Conservation (phyloP, 2,113 vertebrate genomes). For the Noturus placidus region DNA sequence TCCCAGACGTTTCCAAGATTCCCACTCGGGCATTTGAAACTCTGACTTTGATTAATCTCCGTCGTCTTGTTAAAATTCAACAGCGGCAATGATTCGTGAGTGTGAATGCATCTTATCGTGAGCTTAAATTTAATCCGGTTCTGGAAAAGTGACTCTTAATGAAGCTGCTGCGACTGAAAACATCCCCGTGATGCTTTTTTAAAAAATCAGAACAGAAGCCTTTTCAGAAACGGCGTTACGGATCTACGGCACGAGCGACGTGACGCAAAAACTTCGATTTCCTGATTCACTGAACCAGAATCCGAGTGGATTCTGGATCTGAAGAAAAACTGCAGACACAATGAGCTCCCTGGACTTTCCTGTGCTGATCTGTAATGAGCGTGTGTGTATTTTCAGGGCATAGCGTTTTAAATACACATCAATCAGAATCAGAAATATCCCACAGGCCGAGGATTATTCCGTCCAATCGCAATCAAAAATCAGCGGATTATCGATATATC, state of each 20-base stretch:
- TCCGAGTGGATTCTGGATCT: background rate
- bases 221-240: background rate
- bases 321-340: background rate
- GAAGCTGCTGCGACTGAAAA: background rate
- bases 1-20: background rate
- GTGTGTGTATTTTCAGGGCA: background rate
- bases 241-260: background rate
- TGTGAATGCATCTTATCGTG: background rate
- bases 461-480: background rate
- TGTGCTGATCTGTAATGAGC: background rate
- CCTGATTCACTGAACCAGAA: background rate
- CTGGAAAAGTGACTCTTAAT: slow-evolving; percentile 2
- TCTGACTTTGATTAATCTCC: background rate
- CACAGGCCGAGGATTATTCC: background rate
- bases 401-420: background rate
- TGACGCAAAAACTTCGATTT: background rate
- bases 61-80: background rate
- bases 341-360: background rate
- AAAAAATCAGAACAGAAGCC: background rate
- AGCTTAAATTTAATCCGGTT: background rate
- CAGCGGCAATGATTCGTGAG: background rate
- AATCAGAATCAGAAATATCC: slow-evolving; percentile 2
- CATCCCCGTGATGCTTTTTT: background rate
- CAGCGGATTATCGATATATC: background rate
- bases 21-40: background rate